Percentiles rank a stretch among this genome's conserved stretches.
Evolutionary conservation across 2,888 invertebrate species (phyloP).

Genomic region (Andrena fulva): DNA sequence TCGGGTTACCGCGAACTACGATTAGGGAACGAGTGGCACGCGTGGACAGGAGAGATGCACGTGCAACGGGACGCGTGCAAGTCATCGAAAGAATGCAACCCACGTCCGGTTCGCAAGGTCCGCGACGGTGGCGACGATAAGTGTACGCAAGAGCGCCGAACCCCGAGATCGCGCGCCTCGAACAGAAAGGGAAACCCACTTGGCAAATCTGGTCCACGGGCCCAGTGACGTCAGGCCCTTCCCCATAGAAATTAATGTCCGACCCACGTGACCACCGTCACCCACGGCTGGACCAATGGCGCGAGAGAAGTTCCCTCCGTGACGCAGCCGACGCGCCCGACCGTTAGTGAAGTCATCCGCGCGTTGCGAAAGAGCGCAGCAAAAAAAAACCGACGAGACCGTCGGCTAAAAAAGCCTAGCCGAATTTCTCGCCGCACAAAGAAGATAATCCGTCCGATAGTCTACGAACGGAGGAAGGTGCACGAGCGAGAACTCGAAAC

Average conservation of each 20-base stretch:
- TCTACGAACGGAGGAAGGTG: neutral
- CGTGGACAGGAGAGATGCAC: constrained; percentile 41
- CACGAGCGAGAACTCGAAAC: neutral
- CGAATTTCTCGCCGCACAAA: constrained; percentile 48
- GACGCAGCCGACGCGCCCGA: constrained; percentile 59
- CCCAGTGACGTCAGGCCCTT: constrained; percentile 69
- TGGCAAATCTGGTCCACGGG: constrained; percentile 69
- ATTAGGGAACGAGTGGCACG: neutral
- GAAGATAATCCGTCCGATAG: constrained; percentile 12
- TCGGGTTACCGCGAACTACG: neutral
- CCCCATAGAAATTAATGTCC: constrained; percentile 72
- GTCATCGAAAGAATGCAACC: constrained; percentile 62
- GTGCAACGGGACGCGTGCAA: constrained; percentile 46
- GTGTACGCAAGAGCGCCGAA: constrained; percentile 58
- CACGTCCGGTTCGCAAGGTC: constrained; percentile 69
- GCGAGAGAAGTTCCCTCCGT: constrained; percentile 60
- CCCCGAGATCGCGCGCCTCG: constrained; percentile 45
- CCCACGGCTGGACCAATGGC: constrained; percentile 66
- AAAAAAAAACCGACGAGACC: constrained; percentile 49
- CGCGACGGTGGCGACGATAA: constrained; percentile 49
- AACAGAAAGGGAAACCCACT: constrained; percentile 70
- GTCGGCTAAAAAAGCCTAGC: constrained; percentile 38
- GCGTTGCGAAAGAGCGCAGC: constrained; percentile 63
- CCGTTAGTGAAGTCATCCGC: constrained; percentile 69
- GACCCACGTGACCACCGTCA: constrained; percentile 68